Conservation (phyloP, 2,113 vertebrate species). For the Sminthopsis crassicaudata region DNA sequence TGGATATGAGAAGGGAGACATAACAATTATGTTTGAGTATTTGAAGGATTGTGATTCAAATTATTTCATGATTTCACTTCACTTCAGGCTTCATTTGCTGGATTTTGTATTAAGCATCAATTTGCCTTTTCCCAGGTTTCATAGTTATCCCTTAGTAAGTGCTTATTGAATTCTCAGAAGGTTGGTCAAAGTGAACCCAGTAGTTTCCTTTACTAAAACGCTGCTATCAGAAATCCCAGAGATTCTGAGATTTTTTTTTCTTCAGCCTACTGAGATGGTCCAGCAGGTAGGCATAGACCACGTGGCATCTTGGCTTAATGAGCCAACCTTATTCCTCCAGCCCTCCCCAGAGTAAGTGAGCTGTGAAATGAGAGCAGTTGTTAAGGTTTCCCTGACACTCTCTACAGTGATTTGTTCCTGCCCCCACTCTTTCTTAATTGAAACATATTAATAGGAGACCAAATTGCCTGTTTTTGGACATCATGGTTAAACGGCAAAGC, state of each 20-base stretch:
- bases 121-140: background rate
- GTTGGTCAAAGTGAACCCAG: background rate
- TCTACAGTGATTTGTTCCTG: background rate
- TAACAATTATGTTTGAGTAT: background rate
- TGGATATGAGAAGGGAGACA: background rate
- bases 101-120: background rate
- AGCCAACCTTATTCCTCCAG: fast-evolving
- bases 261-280: background rate
- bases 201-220: background rate
- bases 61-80: background rate
- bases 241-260: background rate
- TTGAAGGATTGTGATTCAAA: background rate
- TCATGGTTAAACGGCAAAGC: background rate
- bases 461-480: slow-evolving; percentile 47
- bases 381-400: slow-evolving; percentile 40
- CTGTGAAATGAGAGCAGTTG: slow-evolving; percentile 63
- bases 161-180: background rate
- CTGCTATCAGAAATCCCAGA: background rate
- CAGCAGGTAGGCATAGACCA: too few relatives aligned
- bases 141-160: background rate
- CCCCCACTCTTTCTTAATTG: background rate
- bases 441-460: slow-evolving; percentile 48
- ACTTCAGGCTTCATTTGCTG: background rate
- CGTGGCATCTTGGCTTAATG: too few relatives aligned
- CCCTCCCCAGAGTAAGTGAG: slow-evolving; percentile 26